phyloP scores from a whole-genome alignment of 2,113 vertebrate species.

The Chlorodrepanis virens region DNA sequence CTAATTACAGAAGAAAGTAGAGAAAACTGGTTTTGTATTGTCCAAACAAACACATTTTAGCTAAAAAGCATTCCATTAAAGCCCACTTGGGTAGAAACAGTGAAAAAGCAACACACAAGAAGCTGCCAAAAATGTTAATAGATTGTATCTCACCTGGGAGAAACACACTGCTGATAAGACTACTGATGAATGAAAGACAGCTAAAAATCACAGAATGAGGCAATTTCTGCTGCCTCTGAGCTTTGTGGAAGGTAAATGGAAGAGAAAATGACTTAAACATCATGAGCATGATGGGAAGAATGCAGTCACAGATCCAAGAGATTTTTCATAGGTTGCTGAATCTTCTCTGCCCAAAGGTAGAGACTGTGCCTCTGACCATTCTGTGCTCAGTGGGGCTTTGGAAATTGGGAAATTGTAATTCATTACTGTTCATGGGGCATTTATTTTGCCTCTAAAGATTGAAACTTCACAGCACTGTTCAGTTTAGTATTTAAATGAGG shows the following conservation, averaged over 20 bases:
- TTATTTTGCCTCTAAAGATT: neutral
- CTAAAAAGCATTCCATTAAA: neutral
- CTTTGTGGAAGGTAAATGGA: slow-evolving; percentile 1
- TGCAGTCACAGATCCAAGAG: neutral
- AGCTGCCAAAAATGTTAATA: slow-evolving; percentile 34
- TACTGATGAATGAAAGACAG: neutral
- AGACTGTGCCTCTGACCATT: neutral
- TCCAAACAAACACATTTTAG: neutral
- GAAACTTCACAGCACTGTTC: neutral
- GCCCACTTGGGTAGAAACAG: neutral
- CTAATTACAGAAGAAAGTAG: neutral
- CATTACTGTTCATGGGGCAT: neutral
- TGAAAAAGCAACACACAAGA: neutral
- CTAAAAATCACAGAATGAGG: neutral
- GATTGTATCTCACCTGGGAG: slow-evolving; percentile 28
- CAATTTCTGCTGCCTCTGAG: neutral
- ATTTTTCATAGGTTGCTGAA: neutral
- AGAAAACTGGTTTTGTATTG: neutral
- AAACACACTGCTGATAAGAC: neutral
- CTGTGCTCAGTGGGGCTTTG: neutral
- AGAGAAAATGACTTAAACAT: neutral
- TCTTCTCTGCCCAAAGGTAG: neutral
- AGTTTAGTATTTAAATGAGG: neutral
- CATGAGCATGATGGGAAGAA: neutral
- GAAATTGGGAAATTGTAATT: neutral